Conservation (phyloP, 2,888 invertebrate species). For the Polyploca ridens region DNA sequence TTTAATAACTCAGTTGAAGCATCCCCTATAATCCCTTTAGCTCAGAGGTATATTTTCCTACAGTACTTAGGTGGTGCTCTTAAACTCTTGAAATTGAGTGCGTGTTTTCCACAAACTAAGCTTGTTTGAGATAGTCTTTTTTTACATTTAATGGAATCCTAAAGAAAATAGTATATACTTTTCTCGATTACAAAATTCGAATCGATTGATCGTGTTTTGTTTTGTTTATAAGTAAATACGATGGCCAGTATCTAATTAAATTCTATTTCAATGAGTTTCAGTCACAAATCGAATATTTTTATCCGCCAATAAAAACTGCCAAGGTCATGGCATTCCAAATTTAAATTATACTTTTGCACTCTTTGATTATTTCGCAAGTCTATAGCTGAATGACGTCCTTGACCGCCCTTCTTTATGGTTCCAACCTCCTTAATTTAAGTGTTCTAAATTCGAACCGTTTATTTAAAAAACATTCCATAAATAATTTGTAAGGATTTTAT, state of each 20-base stretch:
- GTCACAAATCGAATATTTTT: neutral
- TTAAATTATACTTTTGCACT: too few species aligned
- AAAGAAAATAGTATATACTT: too few species aligned
- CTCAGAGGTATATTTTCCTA: neutral
- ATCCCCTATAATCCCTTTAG: neutral
- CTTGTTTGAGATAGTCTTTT: too few species aligned
- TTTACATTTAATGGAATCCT: too few species aligned
- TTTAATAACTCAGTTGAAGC: neutral
- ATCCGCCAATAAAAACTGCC: neutral
- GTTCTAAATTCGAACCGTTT: neutral
- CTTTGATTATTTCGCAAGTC: too few species aligned
- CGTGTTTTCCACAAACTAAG: too few species aligned
- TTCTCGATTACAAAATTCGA: too few species aligned
- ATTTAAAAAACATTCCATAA: neutral
- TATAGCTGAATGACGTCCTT: neutral
- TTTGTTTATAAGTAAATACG: neutral
- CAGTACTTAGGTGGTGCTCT: too few species aligned
- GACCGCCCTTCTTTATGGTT: neutral
- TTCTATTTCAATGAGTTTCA: neutral
- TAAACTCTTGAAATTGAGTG: constrained; percentile 1
- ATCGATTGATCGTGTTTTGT: neutral
- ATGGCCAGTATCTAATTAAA: neutral
- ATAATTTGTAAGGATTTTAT: neutral
- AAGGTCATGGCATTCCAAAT: neutral
- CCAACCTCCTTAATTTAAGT: neutral